A percentile compares a stretch with the other conserved stretches of the same genome.
These are phyloP conservation scores for Campylomormyrus tamandua DNA, from an alignment of 2,113 vertebrate genomes.

Conservation along the genomic window DNA sequence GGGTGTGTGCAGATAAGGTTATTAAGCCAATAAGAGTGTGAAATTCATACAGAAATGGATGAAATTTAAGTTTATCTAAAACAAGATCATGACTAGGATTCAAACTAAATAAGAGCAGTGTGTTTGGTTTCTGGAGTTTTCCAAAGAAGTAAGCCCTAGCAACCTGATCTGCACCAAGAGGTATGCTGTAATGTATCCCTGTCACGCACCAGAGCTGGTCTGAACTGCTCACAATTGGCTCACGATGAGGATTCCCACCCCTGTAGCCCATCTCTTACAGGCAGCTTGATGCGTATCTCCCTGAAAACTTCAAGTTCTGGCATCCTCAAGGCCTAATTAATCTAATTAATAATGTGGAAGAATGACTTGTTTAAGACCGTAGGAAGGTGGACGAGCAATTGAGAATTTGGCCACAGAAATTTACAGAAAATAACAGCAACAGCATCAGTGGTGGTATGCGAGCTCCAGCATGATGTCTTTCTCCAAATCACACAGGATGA, in stretches of 20 bases:
- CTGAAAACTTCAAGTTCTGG: neutral
- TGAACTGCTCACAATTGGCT: neutral
- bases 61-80: neutral
- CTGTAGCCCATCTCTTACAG: neutral
- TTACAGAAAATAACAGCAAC: neutral
- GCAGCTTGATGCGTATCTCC: neutral
- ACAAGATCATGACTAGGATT: neutral
- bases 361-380: neutral
- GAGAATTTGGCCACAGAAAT: neutral
- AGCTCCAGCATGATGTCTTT: neutral
- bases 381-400: neutral
- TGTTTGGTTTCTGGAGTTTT: neutral
- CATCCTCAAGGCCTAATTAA: neutral
- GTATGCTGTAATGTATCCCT: neutral
- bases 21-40: neutral
- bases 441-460: neutral
- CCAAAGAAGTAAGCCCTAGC: neutral
- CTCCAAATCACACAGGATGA: slow-evolving; percentile 60
- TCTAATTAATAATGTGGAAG: neutral
- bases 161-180: neutral
- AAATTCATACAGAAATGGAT: neutral
- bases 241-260: neutral
- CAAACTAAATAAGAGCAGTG: neutral
- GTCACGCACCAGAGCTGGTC: neutral
- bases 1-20: neutral